These are phyloP conservation scores for Palythoa grandiflora DNA, from an alignment of 92 coral and sea anemone species.

Conservation along the genomic window DNA sequence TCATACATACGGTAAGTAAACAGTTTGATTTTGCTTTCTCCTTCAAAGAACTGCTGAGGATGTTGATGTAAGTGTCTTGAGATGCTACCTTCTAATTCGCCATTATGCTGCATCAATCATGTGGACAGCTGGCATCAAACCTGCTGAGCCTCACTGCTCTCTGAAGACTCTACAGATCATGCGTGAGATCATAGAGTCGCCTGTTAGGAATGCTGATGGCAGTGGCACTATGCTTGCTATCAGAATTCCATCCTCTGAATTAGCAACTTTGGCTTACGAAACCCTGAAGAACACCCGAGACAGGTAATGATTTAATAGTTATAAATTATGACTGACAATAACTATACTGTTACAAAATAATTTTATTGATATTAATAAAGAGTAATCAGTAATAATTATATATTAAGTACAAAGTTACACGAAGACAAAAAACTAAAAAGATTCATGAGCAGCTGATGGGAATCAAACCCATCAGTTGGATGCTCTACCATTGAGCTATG, in stretches of 20 bases:
- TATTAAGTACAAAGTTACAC: too few relatives aligned
- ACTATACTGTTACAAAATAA: too few relatives aligned
- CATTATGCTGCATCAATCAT: constrained; percentile 98
- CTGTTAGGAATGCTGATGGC: constrained; percentile 91
- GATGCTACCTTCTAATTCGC: constrained; percentile 92
- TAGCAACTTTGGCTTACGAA: constrained; percentile 89
- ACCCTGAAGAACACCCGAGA: constrained; percentile 92
- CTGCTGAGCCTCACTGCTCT: constrained; percentile 99
- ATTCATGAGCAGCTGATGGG: too few relatives aligned
- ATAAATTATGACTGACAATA: neutral
- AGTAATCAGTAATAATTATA: neutral
- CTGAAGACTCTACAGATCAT: constrained; percentile 96
- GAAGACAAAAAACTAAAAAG: too few relatives aligned
- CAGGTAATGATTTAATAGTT: constrained; percentile 66
- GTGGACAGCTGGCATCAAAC: constrained; percentile 99
- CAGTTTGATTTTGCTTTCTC: neutral
- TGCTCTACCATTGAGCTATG: too few relatives aligned
- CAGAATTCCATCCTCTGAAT: constrained; percentile 88
- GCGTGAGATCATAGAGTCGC: constrained; percentile 95
- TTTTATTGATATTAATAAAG: too few relatives aligned
- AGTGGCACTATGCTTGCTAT: constrained; percentile 95
- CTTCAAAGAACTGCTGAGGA: constrained; percentile 81
- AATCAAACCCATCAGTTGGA: too few relatives aligned
- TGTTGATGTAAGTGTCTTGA: constrained; percentile 86
- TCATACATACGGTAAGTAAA: too few relatives aligned